Evolutionary conservation across 2,797 vertebrate genomes (phyloP), one percentile per base, ranked within the genome.

Genomic region (Mus spretus): DNA sequence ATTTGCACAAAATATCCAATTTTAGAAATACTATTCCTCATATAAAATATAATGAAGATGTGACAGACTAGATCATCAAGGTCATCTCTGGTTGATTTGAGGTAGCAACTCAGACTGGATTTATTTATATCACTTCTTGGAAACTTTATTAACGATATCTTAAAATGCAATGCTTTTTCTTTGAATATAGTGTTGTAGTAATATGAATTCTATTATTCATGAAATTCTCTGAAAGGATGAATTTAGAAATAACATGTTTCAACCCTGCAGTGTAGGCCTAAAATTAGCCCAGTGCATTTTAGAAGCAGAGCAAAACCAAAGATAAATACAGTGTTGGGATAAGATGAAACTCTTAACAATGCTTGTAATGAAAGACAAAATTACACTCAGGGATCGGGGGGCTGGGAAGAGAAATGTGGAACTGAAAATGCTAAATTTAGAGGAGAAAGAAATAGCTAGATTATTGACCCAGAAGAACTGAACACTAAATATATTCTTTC

Each of bases 231-330:
- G 50, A 37, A 91, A 96, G 67, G 55, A 67, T 92, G 97, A 94
- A 97, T 97, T 98, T 98, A 96, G 83, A 97, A 97, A 96, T 94
- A 98, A 90, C 55, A 94, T 63, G 94, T 94, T 96, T 96, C 67
- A 97, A 59, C 85, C 44, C 83, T 96, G 93, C 82, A 94, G 37
- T 92, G 44, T 26, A 50, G 47, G 85, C 22, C 97, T 96, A 97
- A 98, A 97, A 94, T 97, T 97, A 97, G 93, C 81, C 79, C 74
- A 90, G 83, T 92, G 63, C 50, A 89, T 95, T 95, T 97, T 94
- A 88, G 84, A 97, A 94, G 80, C 95, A 97, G 91, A 97, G 89
- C 61, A 97, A 98, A 97, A 90, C 15, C 31, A 57, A 95, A 90
- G 96, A 97, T 97, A 98, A 98, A 98, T 96, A 97, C 63, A 96